phyloP scores from a whole-genome alignment of 2,113 vertebrate genomes.

The Petrocephalus zakoni region DNA sequence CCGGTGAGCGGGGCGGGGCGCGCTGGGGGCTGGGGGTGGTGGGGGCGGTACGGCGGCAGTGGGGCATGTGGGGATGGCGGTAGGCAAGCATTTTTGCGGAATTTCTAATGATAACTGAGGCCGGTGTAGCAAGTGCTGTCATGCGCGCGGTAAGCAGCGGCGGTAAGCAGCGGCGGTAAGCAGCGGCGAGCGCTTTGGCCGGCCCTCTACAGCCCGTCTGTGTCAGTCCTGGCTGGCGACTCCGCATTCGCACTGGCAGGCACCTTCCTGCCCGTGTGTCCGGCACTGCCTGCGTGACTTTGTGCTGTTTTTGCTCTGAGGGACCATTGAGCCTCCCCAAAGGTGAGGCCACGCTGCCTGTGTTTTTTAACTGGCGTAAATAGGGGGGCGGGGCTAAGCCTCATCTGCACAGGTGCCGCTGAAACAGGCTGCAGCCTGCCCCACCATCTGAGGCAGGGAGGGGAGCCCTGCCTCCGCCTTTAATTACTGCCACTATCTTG shows the following conservation, averaged over 20 bases:
- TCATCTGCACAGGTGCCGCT: background rate
- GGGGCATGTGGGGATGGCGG: background rate
- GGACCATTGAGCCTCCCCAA: background rate
- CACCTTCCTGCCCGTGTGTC: background rate
- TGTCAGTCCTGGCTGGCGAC: background rate
- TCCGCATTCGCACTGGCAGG: background rate
- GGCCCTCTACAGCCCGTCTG: background rate
- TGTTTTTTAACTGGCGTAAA: no score
- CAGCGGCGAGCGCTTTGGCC: no score
- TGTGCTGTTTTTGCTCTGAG: background rate
- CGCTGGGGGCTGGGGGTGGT: background rate
- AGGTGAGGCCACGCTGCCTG: background rate
- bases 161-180: no score
- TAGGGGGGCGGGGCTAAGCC: background rate
- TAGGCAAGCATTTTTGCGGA: background rate
- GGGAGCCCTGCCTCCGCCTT: background rate
- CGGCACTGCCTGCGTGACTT: background rate
- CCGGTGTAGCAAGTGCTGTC: background rate
- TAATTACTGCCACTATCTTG: background rate
- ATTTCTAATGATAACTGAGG: background rate
- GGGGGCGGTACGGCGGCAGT: background rate
- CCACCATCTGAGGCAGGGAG: background rate
- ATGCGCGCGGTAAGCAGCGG: background rate
- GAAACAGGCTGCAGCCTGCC: background rate
- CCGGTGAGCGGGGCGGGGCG: conserved; percentile 27